A percentile compares a stretch with the other conserved stretches of the same genome.
These are phyloP conservation scores for Catostylus mosaicus DNA, from an alignment of 30 jellyfish, hydroid and myxozoan species.

Conservation along the genomic window DNA sequence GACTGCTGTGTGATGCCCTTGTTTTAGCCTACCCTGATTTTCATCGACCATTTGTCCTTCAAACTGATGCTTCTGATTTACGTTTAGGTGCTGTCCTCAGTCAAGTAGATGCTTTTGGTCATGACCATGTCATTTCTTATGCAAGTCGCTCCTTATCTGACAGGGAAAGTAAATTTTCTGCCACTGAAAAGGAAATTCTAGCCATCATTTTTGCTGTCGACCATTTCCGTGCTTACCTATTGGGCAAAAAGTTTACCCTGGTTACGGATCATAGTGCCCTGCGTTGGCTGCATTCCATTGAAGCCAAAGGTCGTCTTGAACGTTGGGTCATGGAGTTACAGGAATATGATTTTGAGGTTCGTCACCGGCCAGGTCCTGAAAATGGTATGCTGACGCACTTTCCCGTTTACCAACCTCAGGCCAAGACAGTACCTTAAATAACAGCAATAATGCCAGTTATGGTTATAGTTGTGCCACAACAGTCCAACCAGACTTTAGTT, in stretches of 20 bases:
- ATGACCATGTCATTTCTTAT: slow-evolving; percentile 46
- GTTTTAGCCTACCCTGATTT: slow-evolving; percentile 45
- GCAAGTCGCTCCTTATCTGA: slow-evolving; percentile 50
- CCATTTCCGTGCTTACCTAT: slow-evolving; percentile 36
- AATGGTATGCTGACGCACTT: slow-evolving; percentile 49
- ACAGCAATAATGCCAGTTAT: not conserved
- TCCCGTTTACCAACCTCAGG: slow-evolving; percentile 9
- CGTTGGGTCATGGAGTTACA: slow-evolving; percentile 50
- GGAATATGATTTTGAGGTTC: too few species aligned
- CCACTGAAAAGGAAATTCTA: slow-evolving; percentile 58
- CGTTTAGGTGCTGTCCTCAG: slow-evolving; percentile 46
- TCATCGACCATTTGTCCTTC: slow-evolving; percentile 32
- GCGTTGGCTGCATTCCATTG: slow-evolving; percentile 49
- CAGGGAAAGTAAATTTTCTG: slow-evolving; percentile 26
- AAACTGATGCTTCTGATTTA: slow-evolving; percentile 48
- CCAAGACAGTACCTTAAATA: not conserved
- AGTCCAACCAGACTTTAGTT: slow-evolving; percentile 2
- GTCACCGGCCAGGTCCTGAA: slow-evolving; percentile 37
- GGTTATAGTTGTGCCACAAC: slow-evolving; percentile 40
- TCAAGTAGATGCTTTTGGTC: slow-evolving; percentile 14
- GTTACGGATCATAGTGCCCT: slow-evolving; percentile 60
- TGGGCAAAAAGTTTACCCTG: slow-evolving; percentile 28
- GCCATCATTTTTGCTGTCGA: slow-evolving; percentile 42
- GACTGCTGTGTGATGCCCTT: slow-evolving; percentile 38
- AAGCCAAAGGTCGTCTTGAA: slow-evolving; percentile 50